A percentile compares a stretch with the other conserved stretches of the same genome.
Evolutionary conservation across 2,113 vertebrate species (phyloP).

Genomic region (Hoplias malabaricus): DNA sequence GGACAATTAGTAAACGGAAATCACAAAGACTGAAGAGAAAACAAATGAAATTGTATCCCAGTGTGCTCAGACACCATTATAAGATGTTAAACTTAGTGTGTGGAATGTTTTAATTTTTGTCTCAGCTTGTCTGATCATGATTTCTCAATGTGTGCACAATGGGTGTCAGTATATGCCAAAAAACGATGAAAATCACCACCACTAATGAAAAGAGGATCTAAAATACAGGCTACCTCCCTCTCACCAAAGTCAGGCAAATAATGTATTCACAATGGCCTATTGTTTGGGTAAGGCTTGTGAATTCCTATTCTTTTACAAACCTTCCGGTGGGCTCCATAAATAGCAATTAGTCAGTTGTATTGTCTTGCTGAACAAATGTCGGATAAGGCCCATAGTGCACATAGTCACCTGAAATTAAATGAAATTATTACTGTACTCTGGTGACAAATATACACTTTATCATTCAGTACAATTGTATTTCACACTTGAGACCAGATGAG

Average conservation of each 20-base stretch:
- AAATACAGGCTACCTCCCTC: background rate
- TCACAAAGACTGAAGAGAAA: background rate
- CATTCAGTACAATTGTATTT: background rate
- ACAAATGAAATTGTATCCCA: background rate
- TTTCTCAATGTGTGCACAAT: background rate
- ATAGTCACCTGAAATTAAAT: background rate
- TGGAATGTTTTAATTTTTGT: background rate
- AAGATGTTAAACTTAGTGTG: background rate
- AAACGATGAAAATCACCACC: background rate
- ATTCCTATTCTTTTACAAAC: background rate
- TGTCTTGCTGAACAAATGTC: background rate
- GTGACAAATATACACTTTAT: slow-evolving; percentile 9
- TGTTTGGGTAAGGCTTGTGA: background rate
- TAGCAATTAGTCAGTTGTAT: background rate
- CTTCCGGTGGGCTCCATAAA: background rate
- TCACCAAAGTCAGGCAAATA: background rate
- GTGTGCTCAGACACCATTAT: background rate
- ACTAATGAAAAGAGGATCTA: background rate
- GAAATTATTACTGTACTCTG: slow-evolving; percentile 30
- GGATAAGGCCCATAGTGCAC: background rate
- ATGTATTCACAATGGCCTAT: background rate
- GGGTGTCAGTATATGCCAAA: background rate
- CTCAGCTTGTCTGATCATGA: background rate
- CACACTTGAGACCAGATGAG: no score
- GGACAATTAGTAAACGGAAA: background rate